Percentiles rank a stretch among this genome's conserved stretches.
These are phyloP conservation scores for Holacanthus passer DNA, from an alignment of 2,113 vertebrate genomes.

Conservation along the genomic window DNA sequence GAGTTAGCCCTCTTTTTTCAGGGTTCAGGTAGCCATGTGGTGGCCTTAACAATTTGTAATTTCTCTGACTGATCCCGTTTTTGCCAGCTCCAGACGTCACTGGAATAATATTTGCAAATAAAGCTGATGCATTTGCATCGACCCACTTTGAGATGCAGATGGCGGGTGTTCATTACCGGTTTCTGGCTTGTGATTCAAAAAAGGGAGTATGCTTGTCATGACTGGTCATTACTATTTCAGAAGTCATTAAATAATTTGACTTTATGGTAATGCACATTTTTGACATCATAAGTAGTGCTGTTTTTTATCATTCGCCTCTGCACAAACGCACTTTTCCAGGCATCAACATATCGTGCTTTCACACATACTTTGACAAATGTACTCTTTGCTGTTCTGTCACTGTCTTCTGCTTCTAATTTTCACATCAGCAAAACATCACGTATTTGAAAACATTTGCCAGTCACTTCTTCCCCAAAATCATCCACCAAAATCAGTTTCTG, in stretches of 20 bases:
- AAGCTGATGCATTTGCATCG: constrained; percentile 26
- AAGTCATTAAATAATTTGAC: background rate
- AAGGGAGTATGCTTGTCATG: background rate
- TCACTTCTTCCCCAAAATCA: too few species aligned
- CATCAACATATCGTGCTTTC: background rate
- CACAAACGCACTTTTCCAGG: background rate
- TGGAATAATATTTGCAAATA: constrained; percentile 40
- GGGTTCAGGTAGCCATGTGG: constrained; percentile 30
- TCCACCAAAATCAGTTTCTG: background rate
- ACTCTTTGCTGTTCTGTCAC: background rate
- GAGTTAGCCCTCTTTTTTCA: constrained; percentile 16
- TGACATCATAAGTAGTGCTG: background rate
- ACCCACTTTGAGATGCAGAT: constrained; percentile 15
- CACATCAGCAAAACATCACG: background rate
- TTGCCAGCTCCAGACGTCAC: constrained; percentile 26
- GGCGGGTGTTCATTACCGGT: constrained; percentile 23
- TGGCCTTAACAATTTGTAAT: constrained; percentile 20
- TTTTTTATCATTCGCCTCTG: background rate
- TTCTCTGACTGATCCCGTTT: constrained; percentile 22
- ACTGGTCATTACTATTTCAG: background rate
- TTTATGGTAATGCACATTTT: background rate
- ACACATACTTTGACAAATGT: constrained; percentile 2
- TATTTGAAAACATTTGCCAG: background rate
- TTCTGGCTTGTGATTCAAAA: background rate
- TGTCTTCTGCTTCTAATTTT: constrained; percentile 3